Conservation (phyloP, 2,888 invertebrate species). For the Adelognathus sp. region DNA sequence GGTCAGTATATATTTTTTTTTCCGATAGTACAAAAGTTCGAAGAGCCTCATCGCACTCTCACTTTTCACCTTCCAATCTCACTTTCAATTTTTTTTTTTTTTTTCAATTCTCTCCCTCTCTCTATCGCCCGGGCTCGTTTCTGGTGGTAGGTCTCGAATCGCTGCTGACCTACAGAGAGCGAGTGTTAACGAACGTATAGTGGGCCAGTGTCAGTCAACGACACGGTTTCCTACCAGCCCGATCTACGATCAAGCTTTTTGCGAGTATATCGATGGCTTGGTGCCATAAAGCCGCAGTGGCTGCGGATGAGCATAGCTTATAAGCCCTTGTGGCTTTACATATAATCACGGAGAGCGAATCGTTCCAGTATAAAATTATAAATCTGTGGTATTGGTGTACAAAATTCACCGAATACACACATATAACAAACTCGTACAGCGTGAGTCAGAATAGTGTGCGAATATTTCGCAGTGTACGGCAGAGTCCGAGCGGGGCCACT, state of each 20-base stretch:
- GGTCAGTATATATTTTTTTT: neutral
- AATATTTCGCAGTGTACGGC: neutral
- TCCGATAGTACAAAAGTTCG: neutral
- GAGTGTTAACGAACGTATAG: slow-evolving; percentile 73
- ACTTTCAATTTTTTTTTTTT: slow-evolving; percentile 34
- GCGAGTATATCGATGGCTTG: neutral
- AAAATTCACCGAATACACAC: neutral
- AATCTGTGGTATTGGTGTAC: neutral
- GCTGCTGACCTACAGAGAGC: slow-evolving; percentile 56
- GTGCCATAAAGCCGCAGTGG: neutral
- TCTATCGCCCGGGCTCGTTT: slow-evolving; percentile 12
- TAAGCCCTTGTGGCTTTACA: too few relatives aligned
- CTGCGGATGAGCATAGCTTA: too few relatives aligned
- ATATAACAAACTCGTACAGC: too few relatives aligned
- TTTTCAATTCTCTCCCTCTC: neutral
- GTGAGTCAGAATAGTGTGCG: slow-evolving; percentile 57
- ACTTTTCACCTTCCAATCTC: slow-evolving; percentile 67
- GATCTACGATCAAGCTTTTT: neutral
- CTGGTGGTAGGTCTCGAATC: slow-evolving; percentile 49
- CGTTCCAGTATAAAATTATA: slow-evolving; percentile 1
- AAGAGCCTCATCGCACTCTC: slow-evolving; percentile 61
- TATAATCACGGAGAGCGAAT: too few relatives aligned
- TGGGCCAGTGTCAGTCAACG: slow-evolving; percentile 77
- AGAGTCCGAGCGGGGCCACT: slow-evolving; percentile 70
- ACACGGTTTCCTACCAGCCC: slow-evolving; percentile 60